These are phyloP conservation scores for Melipona quadrifasciata DNA, from an alignment of 1,140 invertebrate genomes.

Conservation along the genomic window DNA sequence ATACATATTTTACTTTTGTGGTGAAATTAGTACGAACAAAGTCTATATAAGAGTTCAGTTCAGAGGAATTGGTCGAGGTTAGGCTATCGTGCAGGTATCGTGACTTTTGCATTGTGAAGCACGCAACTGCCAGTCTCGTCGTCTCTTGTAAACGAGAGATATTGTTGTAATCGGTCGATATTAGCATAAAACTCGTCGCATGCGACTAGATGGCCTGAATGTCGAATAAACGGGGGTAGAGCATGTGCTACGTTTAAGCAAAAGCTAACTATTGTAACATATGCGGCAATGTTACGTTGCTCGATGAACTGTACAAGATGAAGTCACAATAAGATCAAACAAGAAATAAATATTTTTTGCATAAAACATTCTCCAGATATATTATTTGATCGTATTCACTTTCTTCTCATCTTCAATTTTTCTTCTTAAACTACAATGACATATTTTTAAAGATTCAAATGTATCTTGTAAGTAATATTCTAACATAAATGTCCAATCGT, in stretches of 20 bases:
- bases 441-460: too few species aligned
- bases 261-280: neutral
- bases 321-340: neutral
- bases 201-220: constrained; percentile 45
- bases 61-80: neutral
- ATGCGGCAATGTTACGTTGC: neutral
- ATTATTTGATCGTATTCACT: too few species aligned
- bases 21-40: neutral
- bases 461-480: too few species aligned
- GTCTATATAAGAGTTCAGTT: neutral
- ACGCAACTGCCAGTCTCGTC: constrained; percentile 23
- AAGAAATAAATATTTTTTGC: neutral
- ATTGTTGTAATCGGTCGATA: constrained; percentile 53
- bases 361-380: neutral
- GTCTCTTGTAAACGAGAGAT: constrained; percentile 39
- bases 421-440: too few species aligned
- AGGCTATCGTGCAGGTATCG: constrained; percentile 3
- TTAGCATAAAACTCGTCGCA: constrained; percentile 56
- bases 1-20: constrained; percentile 11
- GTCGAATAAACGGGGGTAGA: neutral
- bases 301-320: neutral
- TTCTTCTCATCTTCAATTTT: too few species aligned
- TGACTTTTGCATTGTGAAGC: neutral
- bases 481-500: too few species aligned
- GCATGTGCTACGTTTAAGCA: neutral